Percentiles rank a stretch among this genome's conserved stretches.
Conservation (phyloP, 2,113 vertebrate species). For the Puma concolor region DNA sequence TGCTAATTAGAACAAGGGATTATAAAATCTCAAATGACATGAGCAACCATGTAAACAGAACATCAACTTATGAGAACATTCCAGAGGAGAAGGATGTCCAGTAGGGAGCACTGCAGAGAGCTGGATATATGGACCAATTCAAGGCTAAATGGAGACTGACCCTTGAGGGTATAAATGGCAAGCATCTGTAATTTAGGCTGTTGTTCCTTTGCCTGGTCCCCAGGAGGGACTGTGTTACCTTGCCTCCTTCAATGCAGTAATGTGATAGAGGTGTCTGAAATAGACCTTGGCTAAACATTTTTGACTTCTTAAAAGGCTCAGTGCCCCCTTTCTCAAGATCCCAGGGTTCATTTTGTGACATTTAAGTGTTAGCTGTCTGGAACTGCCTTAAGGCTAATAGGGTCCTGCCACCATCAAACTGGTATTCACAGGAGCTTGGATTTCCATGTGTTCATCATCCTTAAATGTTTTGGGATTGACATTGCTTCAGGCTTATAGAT, state of each 20-base stretch:
- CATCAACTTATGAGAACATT: background rate
- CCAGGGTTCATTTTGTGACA: background rate
- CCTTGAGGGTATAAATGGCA: background rate
- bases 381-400: background rate
- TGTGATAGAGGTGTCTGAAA: background rate
- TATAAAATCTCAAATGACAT: background rate
- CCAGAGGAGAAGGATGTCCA: background rate
- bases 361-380: background rate
- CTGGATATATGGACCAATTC: background rate
- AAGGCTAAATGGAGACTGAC: background rate
- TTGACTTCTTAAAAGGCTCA: background rate
- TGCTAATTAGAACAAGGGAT: background rate
- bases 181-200: background rate
- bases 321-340: background rate
- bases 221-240: background rate
- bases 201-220: background rate
- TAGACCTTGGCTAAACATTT: background rate
- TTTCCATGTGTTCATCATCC: background rate
- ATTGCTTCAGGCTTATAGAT: background rate
- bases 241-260: background rate
- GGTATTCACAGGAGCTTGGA: background rate
- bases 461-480: background rate
- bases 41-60: background rate
- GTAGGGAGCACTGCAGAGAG: background rate
- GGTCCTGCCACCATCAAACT: background rate